Conservation (phyloP, 1,140 invertebrate species). For the Portunus trituberculatus region DNA sequence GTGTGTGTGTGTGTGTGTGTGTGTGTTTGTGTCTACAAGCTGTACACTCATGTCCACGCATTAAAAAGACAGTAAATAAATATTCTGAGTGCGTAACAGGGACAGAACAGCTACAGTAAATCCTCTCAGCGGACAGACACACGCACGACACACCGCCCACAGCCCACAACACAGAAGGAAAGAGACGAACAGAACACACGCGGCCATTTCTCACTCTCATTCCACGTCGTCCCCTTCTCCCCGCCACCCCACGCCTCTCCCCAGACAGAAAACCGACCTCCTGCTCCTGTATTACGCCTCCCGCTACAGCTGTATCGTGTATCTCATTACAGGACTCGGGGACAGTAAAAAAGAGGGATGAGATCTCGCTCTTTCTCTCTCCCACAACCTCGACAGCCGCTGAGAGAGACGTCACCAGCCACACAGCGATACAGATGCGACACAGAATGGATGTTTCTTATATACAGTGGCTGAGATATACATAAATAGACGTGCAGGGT, state of each 20-base stretch:
- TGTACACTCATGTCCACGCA: too few relatives aligned
- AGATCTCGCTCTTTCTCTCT: neutral
- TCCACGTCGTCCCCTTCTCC: neutral
- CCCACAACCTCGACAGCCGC: neutral
- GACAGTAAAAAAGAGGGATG: slow-evolving; percentile 3
- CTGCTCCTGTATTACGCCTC: slow-evolving; percentile 7
- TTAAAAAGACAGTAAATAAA: too few relatives aligned
- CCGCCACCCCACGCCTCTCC: neutral
- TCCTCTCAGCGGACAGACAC: neutral
- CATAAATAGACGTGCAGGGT: too few relatives aligned
- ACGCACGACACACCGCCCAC: neutral
- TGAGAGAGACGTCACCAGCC: neutral
- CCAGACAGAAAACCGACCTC: slow-evolving; percentile 2
- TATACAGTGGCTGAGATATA: neutral
- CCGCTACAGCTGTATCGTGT: slow-evolving; percentile 10
- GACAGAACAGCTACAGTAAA: neutral
- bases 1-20: too few relatives aligned
- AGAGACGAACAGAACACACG: slow-evolving; percentile 22
- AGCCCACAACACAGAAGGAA: neutral
- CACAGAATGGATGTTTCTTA: neutral
- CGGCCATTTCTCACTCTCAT: slow-evolving; percentile 28
- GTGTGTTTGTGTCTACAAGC: too few relatives aligned
- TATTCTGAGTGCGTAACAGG: neutral
- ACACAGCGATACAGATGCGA: neutral
- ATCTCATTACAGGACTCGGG: neutral